A percentile compares a stretch with the other conserved stretches of the same genome.
These are phyloP conservation scores for Alligator sinensis DNA, from an alignment of 2,113 vertebrate genomes.

Conservation along the genomic window DNA sequence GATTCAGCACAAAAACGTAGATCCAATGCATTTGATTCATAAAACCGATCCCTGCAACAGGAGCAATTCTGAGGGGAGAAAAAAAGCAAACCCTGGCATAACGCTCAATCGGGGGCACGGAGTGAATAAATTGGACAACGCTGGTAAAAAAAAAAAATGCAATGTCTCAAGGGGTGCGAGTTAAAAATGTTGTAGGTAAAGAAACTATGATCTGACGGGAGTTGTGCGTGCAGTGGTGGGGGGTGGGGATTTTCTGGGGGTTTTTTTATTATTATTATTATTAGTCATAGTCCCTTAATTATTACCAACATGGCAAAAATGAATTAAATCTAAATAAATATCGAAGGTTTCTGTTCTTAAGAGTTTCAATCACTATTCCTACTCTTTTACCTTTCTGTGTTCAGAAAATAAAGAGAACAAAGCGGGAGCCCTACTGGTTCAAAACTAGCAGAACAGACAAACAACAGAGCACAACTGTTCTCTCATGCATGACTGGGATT, in stretches of 20 bases:
- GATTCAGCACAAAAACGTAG: not conserved
- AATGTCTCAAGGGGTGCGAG: not conserved
- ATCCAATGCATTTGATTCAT: not conserved
- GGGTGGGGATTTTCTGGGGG: too few relatives aligned
- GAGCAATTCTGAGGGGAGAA: not conserved
- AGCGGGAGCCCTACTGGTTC: conserved; percentile 94
- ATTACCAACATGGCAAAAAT: conserved; percentile 71
- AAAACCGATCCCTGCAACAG: not conserved
- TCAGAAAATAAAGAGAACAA: conserved; percentile 96
- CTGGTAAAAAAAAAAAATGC: not conserved
- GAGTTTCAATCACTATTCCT: conserved; percentile 91
- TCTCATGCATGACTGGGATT: conserved; percentile 99
- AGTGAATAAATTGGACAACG: conserved; percentile 17
- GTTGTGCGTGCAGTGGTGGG: not conserved
- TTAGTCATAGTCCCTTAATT: conserved; percentile 70
- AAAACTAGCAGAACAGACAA: conserved; percentile 98
- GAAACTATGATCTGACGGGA: conserved; percentile 14
- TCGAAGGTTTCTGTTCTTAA: conserved; percentile 89
- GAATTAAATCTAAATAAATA: conserved; percentile 86
- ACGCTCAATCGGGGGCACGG: conserved; percentile 25
- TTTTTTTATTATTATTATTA: not conserved
- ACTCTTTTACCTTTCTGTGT: conserved; percentile 97
- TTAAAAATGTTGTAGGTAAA: conserved; percentile 45
- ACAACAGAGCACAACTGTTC: conserved; percentile 98
- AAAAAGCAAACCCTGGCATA: not conserved